Evolutionary conservation across 2,113 vertebrate genomes (phyloP).

Genomic region (Saiga tatarica): DNA sequence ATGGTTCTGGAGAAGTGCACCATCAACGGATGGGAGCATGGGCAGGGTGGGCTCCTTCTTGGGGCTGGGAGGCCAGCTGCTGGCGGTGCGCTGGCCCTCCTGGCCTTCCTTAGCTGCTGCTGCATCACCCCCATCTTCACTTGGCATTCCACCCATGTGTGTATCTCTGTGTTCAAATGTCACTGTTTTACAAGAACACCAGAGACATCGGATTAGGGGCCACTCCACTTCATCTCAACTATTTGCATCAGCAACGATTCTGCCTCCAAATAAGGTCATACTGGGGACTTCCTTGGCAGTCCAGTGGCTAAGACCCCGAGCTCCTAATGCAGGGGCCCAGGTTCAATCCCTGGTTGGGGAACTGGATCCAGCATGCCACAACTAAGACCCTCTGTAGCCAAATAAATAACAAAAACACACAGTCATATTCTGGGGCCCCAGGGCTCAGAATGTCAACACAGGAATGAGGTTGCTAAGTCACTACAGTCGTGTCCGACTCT

Average conservation of each 20-base stretch:
- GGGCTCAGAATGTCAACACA: neutral
- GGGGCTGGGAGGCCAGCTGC: neutral
- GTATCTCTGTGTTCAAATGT: neutral
- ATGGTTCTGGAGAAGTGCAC: neutral
- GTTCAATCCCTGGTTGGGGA: neutral
- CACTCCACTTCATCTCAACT: neutral
- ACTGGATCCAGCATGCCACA: neutral
- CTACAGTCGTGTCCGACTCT: neutral
- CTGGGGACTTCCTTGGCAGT: neutral
- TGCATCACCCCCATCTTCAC: neutral
- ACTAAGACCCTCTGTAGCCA: neutral
- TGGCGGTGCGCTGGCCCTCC: fast-evolving
- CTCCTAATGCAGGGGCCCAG: neutral
- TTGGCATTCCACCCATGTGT: fast-evolving
- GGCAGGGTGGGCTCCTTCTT: neutral
- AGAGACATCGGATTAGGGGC: neutral
- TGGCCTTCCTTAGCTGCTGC: neutral
- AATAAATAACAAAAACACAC: neutral
- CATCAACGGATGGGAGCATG: no score
- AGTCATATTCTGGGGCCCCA: neutral
- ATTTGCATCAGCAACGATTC: neutral
- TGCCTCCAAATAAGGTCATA: neutral
- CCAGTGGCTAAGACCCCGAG: neutral
- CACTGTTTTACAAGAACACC: neutral
- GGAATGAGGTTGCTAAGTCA: neutral